phyloP scores from a whole-genome alignment of 53 echinoderm and acorn worm genomes.

The Paracentrotus lividus region DNA sequence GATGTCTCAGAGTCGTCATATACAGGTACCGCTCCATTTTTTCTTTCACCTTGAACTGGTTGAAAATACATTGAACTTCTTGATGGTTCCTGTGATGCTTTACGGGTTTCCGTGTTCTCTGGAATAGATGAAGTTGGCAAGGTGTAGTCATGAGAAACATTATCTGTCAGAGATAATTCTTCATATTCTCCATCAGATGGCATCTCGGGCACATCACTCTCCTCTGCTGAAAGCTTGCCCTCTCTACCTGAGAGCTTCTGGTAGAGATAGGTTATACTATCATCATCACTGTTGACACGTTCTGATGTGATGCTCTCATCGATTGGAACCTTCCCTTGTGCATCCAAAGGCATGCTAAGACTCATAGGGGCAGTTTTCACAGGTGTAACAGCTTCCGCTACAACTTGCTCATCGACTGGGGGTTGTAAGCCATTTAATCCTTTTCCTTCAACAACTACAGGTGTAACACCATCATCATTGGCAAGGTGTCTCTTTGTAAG shows the following conservation, averaged over 20 bases:
- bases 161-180: not conserved
- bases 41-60: conserved; percentile 19
- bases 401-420: conserved; percentile 7
- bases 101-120: not conserved
- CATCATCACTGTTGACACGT: conserved; percentile 2
- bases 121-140: not conserved
- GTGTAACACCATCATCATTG: not conserved
- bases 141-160: not conserved
- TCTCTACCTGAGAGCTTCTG: conserved; percentile 24
- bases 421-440: not conserved
- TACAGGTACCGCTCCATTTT: not conserved
- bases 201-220: not conserved
- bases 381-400: not conserved
- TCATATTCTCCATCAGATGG: conserved; percentile 14
- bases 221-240: not conserved
- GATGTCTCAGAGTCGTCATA: conserved; percentile 52
- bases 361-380: not conserved
- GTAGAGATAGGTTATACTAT: conserved; percentile 19
- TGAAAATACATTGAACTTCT: conserved; percentile 20
- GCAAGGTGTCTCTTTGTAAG: not conserved
- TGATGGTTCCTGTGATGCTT: not conserved
- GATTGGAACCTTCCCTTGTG: conserved; percentile 14
- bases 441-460: not conserved
- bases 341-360: not conserved
- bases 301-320: conserved; percentile 39